Percentiles rank a stretch among this genome's conserved stretches.
Conservation (phyloP, 2,113 vertebrate genomes). For the Microtus oregoni region DNA sequence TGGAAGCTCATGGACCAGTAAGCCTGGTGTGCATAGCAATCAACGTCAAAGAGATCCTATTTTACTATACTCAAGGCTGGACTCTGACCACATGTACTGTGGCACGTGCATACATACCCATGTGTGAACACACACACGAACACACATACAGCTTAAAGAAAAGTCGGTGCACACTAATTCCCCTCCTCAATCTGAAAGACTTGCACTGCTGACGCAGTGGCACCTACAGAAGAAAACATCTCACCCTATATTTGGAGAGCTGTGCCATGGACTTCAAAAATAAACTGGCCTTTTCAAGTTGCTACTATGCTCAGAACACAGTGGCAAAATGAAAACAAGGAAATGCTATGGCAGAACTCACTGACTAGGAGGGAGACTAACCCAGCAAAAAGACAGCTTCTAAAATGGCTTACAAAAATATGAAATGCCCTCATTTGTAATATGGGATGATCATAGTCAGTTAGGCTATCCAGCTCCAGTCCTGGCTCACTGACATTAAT, state of each 20-base stretch:
- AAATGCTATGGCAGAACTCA: constrained; percentile 19
- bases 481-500: background rate
- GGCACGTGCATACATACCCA: background rate
- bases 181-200: background rate
- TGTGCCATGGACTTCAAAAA: constrained; percentile 28
- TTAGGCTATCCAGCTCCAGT: background rate
- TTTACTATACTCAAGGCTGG: background rate
- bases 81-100: background rate
- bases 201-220: background rate
- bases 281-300: constrained; percentile 37
- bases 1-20: background rate
- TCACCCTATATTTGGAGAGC: constrained; percentile 1
- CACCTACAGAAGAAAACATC: constrained; percentile 20
- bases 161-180: constrained; percentile 5
- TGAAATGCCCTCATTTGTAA: constrained; percentile 17
- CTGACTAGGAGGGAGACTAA: constrained; percentile 23
- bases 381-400: constrained; percentile 14
- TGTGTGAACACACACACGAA: background rate
- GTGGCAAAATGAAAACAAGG: constrained; percentile 45
- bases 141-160: background rate
- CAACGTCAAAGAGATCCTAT: background rate
- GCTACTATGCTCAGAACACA: constrained; percentile 28
- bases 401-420: constrained; percentile 29
- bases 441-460: background rate
- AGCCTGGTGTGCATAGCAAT: background rate